Evolutionary conservation across 2,888 invertebrate species (phyloP), one percentile per base, ranked within the genome.

Genomic region (Operophtera brumata): DNA sequence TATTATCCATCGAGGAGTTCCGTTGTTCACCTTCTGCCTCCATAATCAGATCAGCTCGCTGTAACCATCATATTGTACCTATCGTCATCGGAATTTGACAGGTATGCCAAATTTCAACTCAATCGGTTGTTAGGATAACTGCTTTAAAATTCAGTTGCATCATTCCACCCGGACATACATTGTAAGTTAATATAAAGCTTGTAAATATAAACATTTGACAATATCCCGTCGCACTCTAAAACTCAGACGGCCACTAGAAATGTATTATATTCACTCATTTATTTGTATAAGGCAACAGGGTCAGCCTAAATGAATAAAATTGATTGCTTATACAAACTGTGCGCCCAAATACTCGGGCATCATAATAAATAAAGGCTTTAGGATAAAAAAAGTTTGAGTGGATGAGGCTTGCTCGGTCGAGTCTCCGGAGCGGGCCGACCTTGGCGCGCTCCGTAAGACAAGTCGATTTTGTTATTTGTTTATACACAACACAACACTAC

Each of bases 311-410:
- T 88, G 87, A 89, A 89, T 88, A 86, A 90, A 90, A 89, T 90
- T 90, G 90, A 90, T 90, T 89, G 88, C 88, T 87, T 88, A 88
- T 87, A 89, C 88, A 89, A 88, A 88, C 88, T 83, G 87, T 84
- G 86, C 84, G 83, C 88, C 86, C 89, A 88, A 89, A 89, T 88
- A 87, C 86, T 86, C 86, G 75, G 73, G 82, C 85, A 86, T 84
- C 86, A 86, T 84, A 85, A 87, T 89, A 87, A 89, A 88, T 88
- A 88, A 88, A 83, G 80, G 84, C 80, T 82, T 84, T 83, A 75
- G 78, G 79, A 73, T 58, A 80, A 80, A 83, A 79, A 82, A 82
- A 83, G 71, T 67, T 74, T 71, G 73, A 70, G 70, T 75, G 78
- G 78, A 75, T 71, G 71, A 70, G 79, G 73, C 73, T n/a, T n/a